Percentiles rank a stretch among this genome's conserved stretches.
Evolutionary conservation across 92 coral and sea anemone species (phyloP).

Genomic region (Desmophyllum pertusum): DNA sequence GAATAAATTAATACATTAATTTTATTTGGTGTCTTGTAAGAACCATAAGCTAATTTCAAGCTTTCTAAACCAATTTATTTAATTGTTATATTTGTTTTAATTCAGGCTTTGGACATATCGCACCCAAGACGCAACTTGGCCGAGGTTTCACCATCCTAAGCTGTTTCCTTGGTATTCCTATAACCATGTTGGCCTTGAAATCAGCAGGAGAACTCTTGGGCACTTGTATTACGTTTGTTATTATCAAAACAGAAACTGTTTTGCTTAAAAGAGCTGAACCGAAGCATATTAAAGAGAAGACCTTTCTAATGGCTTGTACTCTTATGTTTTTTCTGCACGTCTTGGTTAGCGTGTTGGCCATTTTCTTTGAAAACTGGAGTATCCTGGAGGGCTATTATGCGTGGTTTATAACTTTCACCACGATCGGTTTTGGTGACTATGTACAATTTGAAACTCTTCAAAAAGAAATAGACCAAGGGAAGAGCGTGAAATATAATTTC

Average conservation of each 20-base stretch:
- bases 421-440: slow-evolving; percentile 36
- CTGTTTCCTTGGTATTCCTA: slow-evolving; percentile 27
- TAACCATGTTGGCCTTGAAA: slow-evolving; percentile 21
- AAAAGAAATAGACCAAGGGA: not conserved
- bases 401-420: slow-evolving; percentile 22
- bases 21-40: not conserved
- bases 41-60: not conserved
- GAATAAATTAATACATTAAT: too few species aligned
- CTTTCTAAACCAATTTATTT: not conserved
- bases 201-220: slow-evolving; percentile 14
- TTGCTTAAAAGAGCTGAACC: not conserved
- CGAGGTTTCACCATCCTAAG: slow-evolving; percentile 24
- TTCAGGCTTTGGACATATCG: slow-evolving; percentile 27
- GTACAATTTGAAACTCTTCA: not conserved
- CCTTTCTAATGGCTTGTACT: not conserved
- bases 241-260: slow-evolving; percentile 4
- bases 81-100: not conserved
- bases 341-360: not conserved
- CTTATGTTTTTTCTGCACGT: not conserved
- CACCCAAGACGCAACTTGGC: slow-evolving; percentile 23
- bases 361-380: not conserved
- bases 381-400: slow-evolving; percentile 5
- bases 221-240: not conserved
- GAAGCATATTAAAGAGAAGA: slow-evolving; percentile 6
- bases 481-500: too few species aligned